Evolutionary conservation across 37 sponge, comb jelly and placozoan species (phyloP), one percentile per base, ranked within the genome.

Genomic region (Hormiphora californensis): DNA sequence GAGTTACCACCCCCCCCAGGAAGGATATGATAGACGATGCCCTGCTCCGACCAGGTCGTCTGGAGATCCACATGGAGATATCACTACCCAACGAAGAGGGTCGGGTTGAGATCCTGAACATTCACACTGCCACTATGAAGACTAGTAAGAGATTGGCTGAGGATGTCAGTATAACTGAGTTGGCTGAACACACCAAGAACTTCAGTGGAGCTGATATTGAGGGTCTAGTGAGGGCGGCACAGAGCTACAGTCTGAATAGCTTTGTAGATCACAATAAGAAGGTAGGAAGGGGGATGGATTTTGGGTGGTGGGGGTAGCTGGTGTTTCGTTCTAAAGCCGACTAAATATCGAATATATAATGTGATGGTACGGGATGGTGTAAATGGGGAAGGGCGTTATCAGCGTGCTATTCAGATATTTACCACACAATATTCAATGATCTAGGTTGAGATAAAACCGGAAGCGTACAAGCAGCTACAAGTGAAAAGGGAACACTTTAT

Each of bases 181-280:
- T 95, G 34, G 94, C 95, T 9, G 27, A 65, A 21, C 55, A 41
- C 17, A 95, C 94, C 19, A 90, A 91, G 54, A 98, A 98, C 91
- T 98, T 98, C 89, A 92, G 91, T 87, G 99, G 99, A 32, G 99
- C 99, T 28, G 99, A 98, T 86, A 59, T 98, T 7, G 99, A 98
- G 63, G 95, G 99, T 0, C 88, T 98, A 0, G 96, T 98, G 0
- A 65, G 95, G 0, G 89, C 92, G 55, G 99, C 99, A 19, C 90
- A 88, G 53, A 51, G 93, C 44, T 92, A 91, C 5, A 93, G 96
- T 85, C 94, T 98, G 92, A 94, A 98, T 54, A 88, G 88, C n/a
- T 65, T 89, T 1, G 90, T 95, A 69, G 91, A 94, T 87, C 92
- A 91, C 0, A 73, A 43, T 33, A 73, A 46, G 46, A 73, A 73